phyloP scores from a whole-genome alignment of 2,888 invertebrate species.

The Mimachlamys varia region DNA sequence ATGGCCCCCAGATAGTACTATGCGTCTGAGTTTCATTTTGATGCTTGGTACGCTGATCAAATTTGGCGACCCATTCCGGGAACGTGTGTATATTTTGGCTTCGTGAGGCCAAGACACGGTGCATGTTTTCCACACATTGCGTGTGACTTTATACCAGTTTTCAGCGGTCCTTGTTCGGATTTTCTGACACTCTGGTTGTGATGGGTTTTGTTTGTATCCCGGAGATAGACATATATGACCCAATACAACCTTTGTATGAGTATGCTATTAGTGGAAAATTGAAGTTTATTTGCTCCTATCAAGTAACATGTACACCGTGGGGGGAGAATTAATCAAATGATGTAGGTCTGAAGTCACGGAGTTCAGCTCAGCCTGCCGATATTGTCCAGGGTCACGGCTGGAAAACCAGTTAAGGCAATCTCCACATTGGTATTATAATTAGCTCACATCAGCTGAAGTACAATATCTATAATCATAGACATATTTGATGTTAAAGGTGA shows the following conservation, averaged over 20 bases:
- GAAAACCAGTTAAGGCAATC: not conserved
- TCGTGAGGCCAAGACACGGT: not conserved
- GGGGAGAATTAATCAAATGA: not conserved
- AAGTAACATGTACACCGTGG: not conserved
- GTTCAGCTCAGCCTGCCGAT: not conserved
- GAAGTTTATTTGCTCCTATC: not conserved
- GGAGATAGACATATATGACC: not conserved
- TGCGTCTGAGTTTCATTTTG: not conserved
- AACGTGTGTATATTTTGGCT: not conserved
- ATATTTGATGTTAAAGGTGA: not conserved
- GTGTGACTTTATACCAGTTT: not conserved
- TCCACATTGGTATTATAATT: not conserved
- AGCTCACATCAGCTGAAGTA: not conserved
- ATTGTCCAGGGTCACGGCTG: conserved; percentile 2
- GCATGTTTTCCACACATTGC: not conserved
- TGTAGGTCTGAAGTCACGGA: not conserved
- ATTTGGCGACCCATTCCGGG: conserved; percentile 1
- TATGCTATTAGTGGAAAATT: not conserved
- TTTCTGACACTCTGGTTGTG: not conserved
- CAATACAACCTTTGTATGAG: not conserved
- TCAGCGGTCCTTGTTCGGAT: not conserved
- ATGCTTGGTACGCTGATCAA: not conserved
- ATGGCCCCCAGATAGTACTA: not conserved
- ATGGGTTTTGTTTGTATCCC: not conserved
- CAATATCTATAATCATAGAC: no score